Evolutionary conservation across 2,797 vertebrate species (phyloP).

Genomic region (Propithecus deckenii): DNA sequence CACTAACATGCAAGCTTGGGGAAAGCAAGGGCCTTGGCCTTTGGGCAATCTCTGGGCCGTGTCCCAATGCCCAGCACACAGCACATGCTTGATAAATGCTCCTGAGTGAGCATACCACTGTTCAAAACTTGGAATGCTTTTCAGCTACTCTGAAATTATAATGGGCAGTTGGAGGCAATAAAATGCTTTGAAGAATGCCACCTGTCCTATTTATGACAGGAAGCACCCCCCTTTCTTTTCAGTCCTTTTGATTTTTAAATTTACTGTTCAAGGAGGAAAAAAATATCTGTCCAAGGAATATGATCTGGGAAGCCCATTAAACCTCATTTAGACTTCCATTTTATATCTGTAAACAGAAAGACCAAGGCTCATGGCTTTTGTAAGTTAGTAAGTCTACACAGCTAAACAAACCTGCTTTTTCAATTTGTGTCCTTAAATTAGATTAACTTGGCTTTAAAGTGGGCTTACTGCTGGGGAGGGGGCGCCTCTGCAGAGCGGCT

Average conservation of each 20-base stretch:
- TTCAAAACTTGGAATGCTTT: not conserved
- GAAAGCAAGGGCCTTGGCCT: not conserved
- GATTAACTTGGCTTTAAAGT: conserved; percentile 44
- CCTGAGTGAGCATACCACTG: not conserved
- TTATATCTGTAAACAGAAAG: conserved; percentile 64
- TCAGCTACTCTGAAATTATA: conserved; percentile 57
- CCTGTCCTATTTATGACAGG: conserved; percentile 66
- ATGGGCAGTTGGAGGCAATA: conserved; percentile 53
- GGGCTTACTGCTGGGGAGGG: not conserved
- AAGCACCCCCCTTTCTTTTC: conserved; percentile 59
- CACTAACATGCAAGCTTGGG: not conserved
- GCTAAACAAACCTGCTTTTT: conserved; percentile 60
- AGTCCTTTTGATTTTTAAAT: conserved; percentile 74
- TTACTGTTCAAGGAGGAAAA: conserved; percentile 43
- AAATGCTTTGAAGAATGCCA: conserved; percentile 70
- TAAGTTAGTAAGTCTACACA: conserved; percentile 36
- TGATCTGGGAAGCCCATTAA: conserved; percentile 65
- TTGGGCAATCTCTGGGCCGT: not conserved
- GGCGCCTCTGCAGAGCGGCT: too few relatives aligned
- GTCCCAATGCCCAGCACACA: not conserved
- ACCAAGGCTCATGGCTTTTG: conserved; percentile 44
- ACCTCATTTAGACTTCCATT: conserved; percentile 55
- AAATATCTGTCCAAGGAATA: conserved; percentile 46
- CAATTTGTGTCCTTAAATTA: conserved; percentile 57
- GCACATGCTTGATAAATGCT: not conserved